phyloP scores from a whole-genome alignment of 1,140 invertebrate genomes.

The Drosophila truncata region DNA sequence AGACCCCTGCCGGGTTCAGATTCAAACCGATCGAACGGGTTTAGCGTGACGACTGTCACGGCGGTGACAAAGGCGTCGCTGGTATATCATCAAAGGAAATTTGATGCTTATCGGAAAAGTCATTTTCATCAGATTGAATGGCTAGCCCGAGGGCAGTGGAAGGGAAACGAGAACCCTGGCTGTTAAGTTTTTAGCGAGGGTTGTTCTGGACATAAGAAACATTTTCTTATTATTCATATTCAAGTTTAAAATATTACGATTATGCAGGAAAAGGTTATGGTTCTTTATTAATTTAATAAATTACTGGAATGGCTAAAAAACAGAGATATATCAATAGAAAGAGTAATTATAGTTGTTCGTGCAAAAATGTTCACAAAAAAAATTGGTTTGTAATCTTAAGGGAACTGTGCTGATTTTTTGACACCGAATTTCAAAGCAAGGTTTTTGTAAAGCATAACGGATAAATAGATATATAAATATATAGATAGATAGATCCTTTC shows the following conservation, averaged over 20 bases:
- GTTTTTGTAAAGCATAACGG: too few species aligned
- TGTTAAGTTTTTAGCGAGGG: constrained; percentile 14
- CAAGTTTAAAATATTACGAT: background rate
- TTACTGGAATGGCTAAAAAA: background rate
- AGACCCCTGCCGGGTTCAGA: constrained; percentile 38
- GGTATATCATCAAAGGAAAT: constrained; percentile 72
- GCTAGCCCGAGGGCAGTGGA: constrained; percentile 30
- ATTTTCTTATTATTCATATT: too few species aligned
- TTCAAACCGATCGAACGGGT: constrained; percentile 61
- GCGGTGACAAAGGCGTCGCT: constrained; percentile 72
- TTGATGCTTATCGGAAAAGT: constrained; percentile 80
- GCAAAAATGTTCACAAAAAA: too few species aligned
- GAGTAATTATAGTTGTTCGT: background rate
- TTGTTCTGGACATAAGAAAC: background rate
- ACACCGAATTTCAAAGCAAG: too few species aligned
- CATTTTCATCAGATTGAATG: constrained; percentile 66
- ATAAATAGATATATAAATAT: too few species aligned
- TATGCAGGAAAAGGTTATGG: background rate
- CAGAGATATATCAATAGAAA: background rate
- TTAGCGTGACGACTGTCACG: constrained; percentile 48
- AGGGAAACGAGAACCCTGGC: constrained; percentile 32
- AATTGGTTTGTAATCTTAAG: too few species aligned
- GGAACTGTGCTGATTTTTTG: too few species aligned
- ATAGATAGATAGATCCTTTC: too few species aligned
- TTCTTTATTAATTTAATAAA: background rate